These are phyloP conservation scores for Cataglyphis altisquamis DNA, from an alignment of 2,888 invertebrate species.

Conservation along the genomic window DNA sequence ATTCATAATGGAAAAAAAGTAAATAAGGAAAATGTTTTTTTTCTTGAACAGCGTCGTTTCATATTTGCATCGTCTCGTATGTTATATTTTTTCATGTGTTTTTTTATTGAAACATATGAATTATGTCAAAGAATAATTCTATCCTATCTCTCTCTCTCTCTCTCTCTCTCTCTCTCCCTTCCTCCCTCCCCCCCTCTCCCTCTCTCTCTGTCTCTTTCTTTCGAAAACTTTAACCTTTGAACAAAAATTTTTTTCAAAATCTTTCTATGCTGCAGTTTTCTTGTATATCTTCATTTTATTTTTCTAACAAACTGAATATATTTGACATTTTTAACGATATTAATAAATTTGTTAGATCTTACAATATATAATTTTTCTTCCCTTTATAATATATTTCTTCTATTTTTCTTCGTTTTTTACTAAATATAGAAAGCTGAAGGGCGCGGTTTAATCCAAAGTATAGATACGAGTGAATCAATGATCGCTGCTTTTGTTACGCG, in stretches of 20 bases:
- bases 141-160: no score
- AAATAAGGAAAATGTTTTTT: background rate
- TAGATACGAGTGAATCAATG: constrained; percentile 15
- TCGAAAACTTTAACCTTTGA: background rate
- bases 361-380: background rate
- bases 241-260: background rate
- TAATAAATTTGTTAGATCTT: background rate
- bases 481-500: background rate
- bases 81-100: background rate
- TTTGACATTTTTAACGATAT: background rate
- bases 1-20: background rate
- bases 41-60: background rate
- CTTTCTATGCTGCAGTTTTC: background rate
- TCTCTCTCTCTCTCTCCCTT: no score
- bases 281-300: background rate
- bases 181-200: no score
- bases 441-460: background rate
- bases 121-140: background rate
- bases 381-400: background rate
- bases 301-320: background rate
- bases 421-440: background rate
- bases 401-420: background rate
- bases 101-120: no score
- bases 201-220: background rate
- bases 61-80: background rate